Evolutionary conservation across 2,113 vertebrate genomes (phyloP).

Genomic region (mouse (Mus musculus)): DNA sequence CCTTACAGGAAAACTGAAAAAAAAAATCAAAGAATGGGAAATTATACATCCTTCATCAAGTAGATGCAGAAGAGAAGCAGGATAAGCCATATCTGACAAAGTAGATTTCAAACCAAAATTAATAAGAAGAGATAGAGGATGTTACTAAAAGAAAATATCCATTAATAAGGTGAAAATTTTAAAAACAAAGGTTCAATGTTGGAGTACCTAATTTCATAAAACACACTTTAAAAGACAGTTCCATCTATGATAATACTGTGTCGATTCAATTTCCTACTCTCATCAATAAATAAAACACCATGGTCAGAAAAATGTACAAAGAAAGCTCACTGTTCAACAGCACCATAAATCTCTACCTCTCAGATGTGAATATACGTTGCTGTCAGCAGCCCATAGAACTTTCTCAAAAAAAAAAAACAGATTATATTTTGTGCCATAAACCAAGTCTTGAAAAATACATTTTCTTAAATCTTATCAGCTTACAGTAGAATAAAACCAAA

Average conservation of each 20-base stretch:
- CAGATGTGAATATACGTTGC: neutral
- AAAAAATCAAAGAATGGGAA: neutral
- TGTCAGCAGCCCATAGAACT: neutral
- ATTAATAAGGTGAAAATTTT: neutral
- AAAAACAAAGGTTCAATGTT: neutral
- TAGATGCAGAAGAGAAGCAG: neutral
- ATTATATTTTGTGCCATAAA: neutral
- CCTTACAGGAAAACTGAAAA: neutral
- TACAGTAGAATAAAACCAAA: neutral
- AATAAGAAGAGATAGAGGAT: neutral
- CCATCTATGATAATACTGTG: neutral
- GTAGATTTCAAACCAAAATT: neutral
- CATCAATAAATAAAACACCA: neutral
- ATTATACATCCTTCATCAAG: neutral
- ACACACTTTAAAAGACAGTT: neutral
- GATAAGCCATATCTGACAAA: neutral
- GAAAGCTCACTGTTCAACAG: neutral
- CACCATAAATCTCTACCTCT: neutral
- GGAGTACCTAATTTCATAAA: neutral
- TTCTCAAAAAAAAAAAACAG: neutral
- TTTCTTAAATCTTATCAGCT: neutral
- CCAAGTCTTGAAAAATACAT: neutral
- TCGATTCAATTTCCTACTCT: neutral
- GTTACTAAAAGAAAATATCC: neutral
- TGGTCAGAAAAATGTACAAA: neutral